Evolutionary conservation across 2,888 invertebrate species (phyloP).

Genomic region (Mechanitis mazaeus): DNA sequence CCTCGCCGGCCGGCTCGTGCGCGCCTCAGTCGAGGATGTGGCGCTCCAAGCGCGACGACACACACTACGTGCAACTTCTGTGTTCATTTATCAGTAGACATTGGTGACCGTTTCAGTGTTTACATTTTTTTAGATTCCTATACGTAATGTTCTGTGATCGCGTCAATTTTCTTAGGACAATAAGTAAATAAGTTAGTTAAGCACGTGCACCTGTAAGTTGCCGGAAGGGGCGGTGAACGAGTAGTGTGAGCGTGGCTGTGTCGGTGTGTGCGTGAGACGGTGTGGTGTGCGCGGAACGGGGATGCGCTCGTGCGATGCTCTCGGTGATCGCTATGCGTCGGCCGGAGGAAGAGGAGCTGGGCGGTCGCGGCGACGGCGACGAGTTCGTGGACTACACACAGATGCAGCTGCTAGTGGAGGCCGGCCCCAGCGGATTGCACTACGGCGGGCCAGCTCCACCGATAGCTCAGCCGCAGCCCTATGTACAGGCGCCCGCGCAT

Average conservation of each 20-base stretch:
- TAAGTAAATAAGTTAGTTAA: slow-evolving; percentile 48
- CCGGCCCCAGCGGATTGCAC: slow-evolving; percentile 71
- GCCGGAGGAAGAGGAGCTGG: slow-evolving; percentile 81
- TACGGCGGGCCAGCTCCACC: slow-evolving; percentile 69
- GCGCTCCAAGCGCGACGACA: slow-evolving; percentile 70
- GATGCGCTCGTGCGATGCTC: slow-evolving; percentile 74
- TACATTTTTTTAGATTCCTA: slow-evolving; percentile 51
- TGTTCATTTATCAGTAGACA: slow-evolving; percentile 72
- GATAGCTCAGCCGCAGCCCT: slow-evolving; percentile 66
- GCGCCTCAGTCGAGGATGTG: slow-evolving; percentile 78
- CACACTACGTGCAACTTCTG: slow-evolving; percentile 65
- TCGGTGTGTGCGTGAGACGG: slow-evolving; percentile 39
- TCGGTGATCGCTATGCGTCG: slow-evolving; percentile 85
- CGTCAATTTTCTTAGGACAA: slow-evolving; percentile 59
- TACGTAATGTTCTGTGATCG: slow-evolving; percentile 69
- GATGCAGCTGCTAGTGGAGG: slow-evolving; percentile 84
- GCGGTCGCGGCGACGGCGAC: slow-evolving; percentile 75
- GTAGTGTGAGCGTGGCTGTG: slow-evolving; percentile 25
- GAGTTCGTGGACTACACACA: slow-evolving; percentile 91
- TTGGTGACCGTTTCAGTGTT: slow-evolving; percentile 48
- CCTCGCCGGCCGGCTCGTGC: slow-evolving; percentile 69
- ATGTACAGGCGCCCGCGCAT: slow-evolving; percentile 53
- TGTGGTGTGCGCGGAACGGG: slow-evolving; percentile 60
- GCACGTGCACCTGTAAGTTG: slow-evolving; percentile 29
- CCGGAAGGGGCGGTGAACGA: slow-evolving; percentile 36